Base-by-base conservation (phyloP, 2,113 vertebrate species). In the Anoura caudifer region DNA sequence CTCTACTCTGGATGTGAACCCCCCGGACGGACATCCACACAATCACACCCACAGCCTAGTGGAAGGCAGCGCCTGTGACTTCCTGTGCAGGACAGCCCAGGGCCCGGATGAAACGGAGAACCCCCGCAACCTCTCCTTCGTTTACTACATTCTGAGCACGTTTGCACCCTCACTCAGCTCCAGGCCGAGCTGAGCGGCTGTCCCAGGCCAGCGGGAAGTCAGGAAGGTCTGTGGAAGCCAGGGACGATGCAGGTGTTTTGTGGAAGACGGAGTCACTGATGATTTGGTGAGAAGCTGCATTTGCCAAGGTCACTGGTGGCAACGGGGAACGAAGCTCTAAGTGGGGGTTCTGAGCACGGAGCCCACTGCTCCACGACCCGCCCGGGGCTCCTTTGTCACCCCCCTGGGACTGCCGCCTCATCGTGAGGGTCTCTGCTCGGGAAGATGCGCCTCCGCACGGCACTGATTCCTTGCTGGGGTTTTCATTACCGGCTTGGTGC, bases 151-250 rank as follows among this genome's bases (percentile, higher is more conserved):
- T 63, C 86, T 26, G 36, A 45, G 33, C 0, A 28, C 47, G 38
- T 54, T 1, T 11, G 3, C 33, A 11, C 12, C 4, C 17, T 82
- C 10, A 17, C 16, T 73, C 19, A 45, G 47, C 36, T 38, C 36
- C 2, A 16, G 15, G 13, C 61, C 33, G 50, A 45, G 20, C 4
- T 5, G 38, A 83, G 9, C 14, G 17, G 4, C 15, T 61, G 31
- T 33, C 22, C 56, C 22, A 67, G 54, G 24, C 12, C 28, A 87
- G n/a, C 0, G 33, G 0, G 9, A 38, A 72, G 33, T 79, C 17
- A 3, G 4, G 20, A 14, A 10, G 4, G 6, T 19, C 3, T 0
- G 4, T 0, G 0, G 5, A 14, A 15, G 15, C 59, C 11, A 41
- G 17, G 19, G 17, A 41, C 13, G 17, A 28, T 6, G 9, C 2